Evolutionary conservation across 1,140 invertebrate genomes (phyloP).

Genomic region (Macrosteles quadrilineatus): DNA sequence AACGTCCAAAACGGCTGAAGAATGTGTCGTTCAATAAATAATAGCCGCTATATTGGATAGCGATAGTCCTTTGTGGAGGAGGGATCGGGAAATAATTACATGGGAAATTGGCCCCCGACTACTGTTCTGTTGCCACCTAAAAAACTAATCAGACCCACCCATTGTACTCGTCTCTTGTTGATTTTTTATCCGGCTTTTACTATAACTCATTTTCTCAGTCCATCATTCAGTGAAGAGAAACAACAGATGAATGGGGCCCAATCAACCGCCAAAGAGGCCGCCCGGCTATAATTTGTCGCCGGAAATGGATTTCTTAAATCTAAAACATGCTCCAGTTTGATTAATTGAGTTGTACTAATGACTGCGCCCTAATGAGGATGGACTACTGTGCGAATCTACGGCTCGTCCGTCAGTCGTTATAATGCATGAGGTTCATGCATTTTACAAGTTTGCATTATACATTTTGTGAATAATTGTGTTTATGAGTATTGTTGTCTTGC

Average conservation of each 20-base stretch:
- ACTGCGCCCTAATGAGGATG: constrained; percentile 25
- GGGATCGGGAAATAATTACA: constrained; percentile 18
- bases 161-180: constrained; percentile 24
- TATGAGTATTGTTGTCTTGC: no score
- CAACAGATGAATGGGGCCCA: constrained; percentile 29
- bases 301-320: constrained; percentile 31
- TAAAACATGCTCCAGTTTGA: constrained; percentile 28
- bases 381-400: background rate
- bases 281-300: constrained; percentile 26
- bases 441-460: no score
- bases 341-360: constrained; percentile 26
- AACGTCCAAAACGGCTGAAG: constrained; percentile 13
- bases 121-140: constrained; percentile 30
- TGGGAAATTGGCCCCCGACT: constrained; percentile 28
- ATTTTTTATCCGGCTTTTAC: constrained; percentile 29
- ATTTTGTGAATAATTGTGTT: no score
- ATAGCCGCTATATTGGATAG: constrained; percentile 6
- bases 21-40: constrained; percentile 15
- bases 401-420: no score
- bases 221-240: constrained; percentile 25
- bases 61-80: background rate
- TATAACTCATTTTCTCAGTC: constrained; percentile 28
- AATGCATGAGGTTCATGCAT: no score
- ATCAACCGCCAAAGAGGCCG: constrained; percentile 25
- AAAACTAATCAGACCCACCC: constrained; percentile 27